Base-by-base conservation (phyloP, 1,140 invertebrate genomes). In the Lepidurus apus region DNA sequence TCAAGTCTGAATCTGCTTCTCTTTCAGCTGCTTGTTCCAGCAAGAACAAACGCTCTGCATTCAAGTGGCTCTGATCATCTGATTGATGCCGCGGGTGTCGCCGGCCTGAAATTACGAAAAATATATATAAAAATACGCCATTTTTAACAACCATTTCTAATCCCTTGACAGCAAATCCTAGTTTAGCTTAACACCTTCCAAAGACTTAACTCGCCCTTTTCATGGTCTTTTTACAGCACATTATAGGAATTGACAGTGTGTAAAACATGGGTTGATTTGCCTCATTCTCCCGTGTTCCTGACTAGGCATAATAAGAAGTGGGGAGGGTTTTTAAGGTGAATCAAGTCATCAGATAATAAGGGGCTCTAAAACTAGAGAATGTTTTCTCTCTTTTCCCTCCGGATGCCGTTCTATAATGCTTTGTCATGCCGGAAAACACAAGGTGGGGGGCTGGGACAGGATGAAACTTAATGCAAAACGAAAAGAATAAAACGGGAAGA, bases 211-310 rank as follows among this genome's bases (percentile, higher is more conserved):
- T 21, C 53, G n/a, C 53, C 45, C 13, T 65, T 65, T 65, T 21
- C 53, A 65, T 65, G 47, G 53, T 65, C n/a, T 65, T 65, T 65
- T 65, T 7, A 65, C 53, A n/a, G 53, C 53, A n/a, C 53, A 65
- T 21, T 65, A 65, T 21, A 13, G 6, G 53, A 65, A 13, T 21
- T 65, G 53, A 65, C 53, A 65, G 53, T 65, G 53, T 65, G 53
- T 65, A 65, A 65, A 65, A 65, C 53, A 65, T 17, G 53, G 53
- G 9, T 65, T 65, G 53, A 65, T 21, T 21, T 65, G 53, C 53
- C 53, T n/a, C 53, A 65, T 65, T 65, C 53, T 65, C 8, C 53
- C 47, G n/a, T 21, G 17, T 7, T 17, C 53, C 53, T 65, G 53
- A 65, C n/a, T 9, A 65, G 53, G n/a, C 53, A 65, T 21, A 65